Conservation (phyloP, 1,140 invertebrate genomes). For the Drosophila jambulina region DNA sequence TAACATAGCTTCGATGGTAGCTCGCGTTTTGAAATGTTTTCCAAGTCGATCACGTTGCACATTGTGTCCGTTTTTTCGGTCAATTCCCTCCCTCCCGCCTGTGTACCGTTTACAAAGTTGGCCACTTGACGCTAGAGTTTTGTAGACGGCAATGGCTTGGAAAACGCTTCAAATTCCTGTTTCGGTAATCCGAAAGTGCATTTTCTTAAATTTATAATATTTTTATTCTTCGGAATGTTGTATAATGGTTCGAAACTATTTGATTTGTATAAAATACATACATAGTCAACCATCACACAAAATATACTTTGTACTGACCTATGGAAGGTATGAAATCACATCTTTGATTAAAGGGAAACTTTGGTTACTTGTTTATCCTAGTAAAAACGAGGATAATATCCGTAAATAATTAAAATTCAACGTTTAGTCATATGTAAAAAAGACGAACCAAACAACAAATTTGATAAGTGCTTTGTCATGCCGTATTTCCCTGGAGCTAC, state of each 20-base stretch:
- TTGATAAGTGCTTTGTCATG: conserved; percentile 3
- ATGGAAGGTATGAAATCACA: conserved; percentile 5
- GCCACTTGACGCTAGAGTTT: neutral
- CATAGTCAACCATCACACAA: conserved; percentile 27
- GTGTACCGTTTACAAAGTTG: neutral
- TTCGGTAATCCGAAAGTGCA: conserved; percentile 32
- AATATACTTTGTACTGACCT: neutral
- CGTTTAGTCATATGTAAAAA: no score
- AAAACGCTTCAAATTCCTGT: conserved; percentile 20
- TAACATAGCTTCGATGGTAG: conserved; percentile 75
- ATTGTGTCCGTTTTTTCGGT: neutral
- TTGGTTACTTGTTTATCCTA: neutral
- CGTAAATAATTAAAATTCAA: no score
- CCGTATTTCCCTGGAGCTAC: neutral
- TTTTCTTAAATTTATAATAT: conserved; percentile 56
- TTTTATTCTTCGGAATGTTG: conserved; percentile 50
- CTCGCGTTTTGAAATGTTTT: conserved; percentile 31
- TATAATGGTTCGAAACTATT: conserved; percentile 40
- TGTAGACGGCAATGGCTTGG: conserved; percentile 2
- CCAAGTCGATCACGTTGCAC: conserved; percentile 4
- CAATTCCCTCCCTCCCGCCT: neutral
- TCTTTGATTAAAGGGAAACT: neutral
- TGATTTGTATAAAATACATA: conserved; percentile 75
- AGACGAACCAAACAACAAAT: no score
- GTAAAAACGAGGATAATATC: neutral